Conservation (phyloP, 1,140 invertebrate species). For the Pseudomyrmex flavicornis region DNA sequence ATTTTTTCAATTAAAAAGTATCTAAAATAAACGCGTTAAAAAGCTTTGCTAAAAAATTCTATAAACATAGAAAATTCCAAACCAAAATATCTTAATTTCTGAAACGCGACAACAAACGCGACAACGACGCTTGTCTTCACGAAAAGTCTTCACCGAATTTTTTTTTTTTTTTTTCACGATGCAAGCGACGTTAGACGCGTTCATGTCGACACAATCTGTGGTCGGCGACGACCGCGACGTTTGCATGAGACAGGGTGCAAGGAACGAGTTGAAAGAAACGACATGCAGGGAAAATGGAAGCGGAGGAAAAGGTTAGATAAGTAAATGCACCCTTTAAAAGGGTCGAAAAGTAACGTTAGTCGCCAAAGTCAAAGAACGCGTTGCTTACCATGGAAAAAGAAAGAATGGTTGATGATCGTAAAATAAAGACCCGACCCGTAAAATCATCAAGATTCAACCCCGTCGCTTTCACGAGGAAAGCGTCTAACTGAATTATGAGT, state of each 20-base stretch:
- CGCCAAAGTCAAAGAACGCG: slow-evolving; percentile 10
- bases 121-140: background rate
- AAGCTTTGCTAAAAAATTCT: too few relatives aligned
- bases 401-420: slow-evolving; percentile 53
- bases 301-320: slow-evolving; percentile 50
- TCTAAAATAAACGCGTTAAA: too few relatives aligned
- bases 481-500: slow-evolving; percentile 21
- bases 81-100: slow-evolving; percentile 13
- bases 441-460: background rate
- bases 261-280: slow-evolving; percentile 63
- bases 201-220: slow-evolving; percentile 1
- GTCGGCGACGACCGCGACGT: slow-evolving; percentile 28
- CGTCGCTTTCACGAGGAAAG: background rate
- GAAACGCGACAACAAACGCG: too few relatives aligned
- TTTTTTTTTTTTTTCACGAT: background rate
- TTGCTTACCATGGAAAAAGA: background rate
- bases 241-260: slow-evolving; percentile 19
- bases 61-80: too few relatives aligned
- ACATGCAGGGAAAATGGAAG: slow-evolving; percentile 41
- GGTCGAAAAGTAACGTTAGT: slow-evolving; percentile 3
- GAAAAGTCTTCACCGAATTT: background rate
- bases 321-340: slow-evolving; percentile 70
- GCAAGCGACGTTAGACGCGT: background rate
- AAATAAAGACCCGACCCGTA: background rate
- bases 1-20: too few relatives aligned